phyloP scores from a whole-genome alignment of 2,797 vertebrate species.

The Champsocephalus gunnari region DNA sequence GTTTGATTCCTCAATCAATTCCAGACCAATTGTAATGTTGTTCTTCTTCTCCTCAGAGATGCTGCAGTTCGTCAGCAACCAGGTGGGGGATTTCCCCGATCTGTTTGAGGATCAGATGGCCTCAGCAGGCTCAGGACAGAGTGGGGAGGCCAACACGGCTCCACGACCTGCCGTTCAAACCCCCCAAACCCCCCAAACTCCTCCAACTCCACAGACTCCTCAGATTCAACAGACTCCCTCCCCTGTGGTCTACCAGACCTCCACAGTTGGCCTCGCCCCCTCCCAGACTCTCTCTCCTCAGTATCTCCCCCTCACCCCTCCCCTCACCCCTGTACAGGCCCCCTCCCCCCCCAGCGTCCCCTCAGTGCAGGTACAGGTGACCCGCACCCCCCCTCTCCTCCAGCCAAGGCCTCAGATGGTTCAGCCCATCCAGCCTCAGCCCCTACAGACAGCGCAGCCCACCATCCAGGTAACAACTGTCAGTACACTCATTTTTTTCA shows the following conservation, averaged over 20 bases:
- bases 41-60: conserved; percentile 86
- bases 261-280: conserved; percentile 41
- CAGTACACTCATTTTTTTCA: neutral
- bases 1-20: neutral
- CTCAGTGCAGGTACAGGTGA: conserved; percentile 77
- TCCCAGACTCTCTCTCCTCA: conserved; percentile 68
- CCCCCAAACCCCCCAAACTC: conserved; percentile 69
- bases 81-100: conserved; percentile 94
- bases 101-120: conserved; percentile 93
- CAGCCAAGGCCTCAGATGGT: conserved; percentile 83
- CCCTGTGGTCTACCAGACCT: conserved; percentile 63
- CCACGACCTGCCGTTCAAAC: conserved; percentile 53
- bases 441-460: conserved; percentile 70
- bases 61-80: conserved; percentile 98
- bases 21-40: neutral
- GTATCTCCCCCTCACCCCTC: conserved; percentile 77
- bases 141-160: conserved; percentile 1
- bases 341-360: conserved; percentile 53
- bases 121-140: conserved; percentile 57
- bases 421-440: conserved; percentile 82
- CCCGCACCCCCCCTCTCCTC: conserved; percentile 83
- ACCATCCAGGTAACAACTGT: conserved; percentile 73
- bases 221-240: conserved; percentile 66
- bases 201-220: conserved; percentile 72
- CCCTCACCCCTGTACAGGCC: conserved; percentile 79